Conservation (phyloP, 2,888 invertebrate genomes). For the Callimorpha dominula region DNA sequence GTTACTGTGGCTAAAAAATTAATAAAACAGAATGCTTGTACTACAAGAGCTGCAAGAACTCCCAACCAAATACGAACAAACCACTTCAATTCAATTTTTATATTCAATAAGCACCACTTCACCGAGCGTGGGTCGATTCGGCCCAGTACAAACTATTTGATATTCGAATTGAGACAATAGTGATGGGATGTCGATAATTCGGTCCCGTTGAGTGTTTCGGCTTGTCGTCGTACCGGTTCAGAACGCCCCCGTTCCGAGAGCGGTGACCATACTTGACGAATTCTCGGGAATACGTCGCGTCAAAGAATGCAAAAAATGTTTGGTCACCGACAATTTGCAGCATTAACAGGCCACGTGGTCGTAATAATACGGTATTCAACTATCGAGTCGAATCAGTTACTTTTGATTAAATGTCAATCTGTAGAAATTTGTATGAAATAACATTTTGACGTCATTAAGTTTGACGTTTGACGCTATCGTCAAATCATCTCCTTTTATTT, state of each 20-base stretch:
- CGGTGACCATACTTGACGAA: constrained; percentile 41
- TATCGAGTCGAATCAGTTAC: too few species aligned
- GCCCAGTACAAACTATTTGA: constrained; percentile 36
- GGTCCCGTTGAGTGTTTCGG: constrained; percentile 71
- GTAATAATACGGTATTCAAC: not conserved
- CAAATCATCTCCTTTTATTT: too few species aligned
- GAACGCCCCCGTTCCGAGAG: constrained; percentile 42
- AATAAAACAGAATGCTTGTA: not conserved
- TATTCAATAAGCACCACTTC: constrained; percentile 18
- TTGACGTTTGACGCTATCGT: too few species aligned
- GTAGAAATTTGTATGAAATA: too few species aligned
- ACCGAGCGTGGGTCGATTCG: constrained; percentile 23
- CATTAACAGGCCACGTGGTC: not conserved
- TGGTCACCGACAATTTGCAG: not conserved
- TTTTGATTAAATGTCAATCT: too few species aligned
- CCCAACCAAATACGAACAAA: not conserved
- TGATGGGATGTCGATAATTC: constrained; percentile 72
- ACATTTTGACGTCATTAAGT: too few species aligned
- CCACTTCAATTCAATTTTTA: constrained; percentile 15
- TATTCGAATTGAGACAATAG: constrained; percentile 69
- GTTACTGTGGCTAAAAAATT: not conserved
- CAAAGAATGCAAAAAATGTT: not conserved
- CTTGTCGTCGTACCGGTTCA: constrained; percentile 59
- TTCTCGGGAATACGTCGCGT: constrained; percentile 16
- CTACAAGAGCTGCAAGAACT: not conserved